These are phyloP conservation scores for Nesoenas mayeri DNA, from an alignment of 2,113 vertebrate genomes.

Conservation along the genomic window DNA sequence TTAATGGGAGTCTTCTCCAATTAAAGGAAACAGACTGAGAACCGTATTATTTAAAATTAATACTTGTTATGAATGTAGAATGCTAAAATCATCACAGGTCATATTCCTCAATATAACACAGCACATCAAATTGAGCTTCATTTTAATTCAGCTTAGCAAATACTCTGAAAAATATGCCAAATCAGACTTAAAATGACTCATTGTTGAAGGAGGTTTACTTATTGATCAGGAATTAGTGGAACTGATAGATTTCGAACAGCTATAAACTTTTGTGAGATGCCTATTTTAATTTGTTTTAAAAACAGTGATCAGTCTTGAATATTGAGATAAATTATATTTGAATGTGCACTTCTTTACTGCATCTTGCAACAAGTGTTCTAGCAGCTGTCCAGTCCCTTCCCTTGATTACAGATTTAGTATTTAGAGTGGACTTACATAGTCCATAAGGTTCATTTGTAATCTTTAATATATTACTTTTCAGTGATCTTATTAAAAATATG, in stretches of 20 bases:
- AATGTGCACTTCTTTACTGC: background rate
- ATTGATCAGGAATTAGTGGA: background rate
- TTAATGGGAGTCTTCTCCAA: background rate
- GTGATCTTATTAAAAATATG: background rate
- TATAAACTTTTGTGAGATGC: background rate
- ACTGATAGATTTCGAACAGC: background rate
- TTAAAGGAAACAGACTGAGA: background rate
- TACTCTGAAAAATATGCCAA: background rate
- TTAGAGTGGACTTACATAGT: accelerated
- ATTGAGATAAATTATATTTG: background rate
- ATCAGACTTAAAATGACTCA: background rate
- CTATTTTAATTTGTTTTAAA: background rate
- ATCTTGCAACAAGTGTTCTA: background rate
- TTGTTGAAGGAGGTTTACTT: background rate
- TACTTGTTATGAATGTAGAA: background rate
- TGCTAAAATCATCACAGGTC: background rate
- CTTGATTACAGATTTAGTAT: background rate
- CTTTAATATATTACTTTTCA: background rate
- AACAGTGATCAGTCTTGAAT: background rate
- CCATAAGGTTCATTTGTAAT: background rate
- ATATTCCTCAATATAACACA: background rate
- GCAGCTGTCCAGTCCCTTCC: background rate
- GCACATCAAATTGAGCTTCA: background rate
- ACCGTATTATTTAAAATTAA: conserved; percentile 2
- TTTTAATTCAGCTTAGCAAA: conserved; percentile 7